Evolutionary conservation across 2,888 invertebrate genomes (phyloP).

Genomic region (Abscondita cerata): DNA sequence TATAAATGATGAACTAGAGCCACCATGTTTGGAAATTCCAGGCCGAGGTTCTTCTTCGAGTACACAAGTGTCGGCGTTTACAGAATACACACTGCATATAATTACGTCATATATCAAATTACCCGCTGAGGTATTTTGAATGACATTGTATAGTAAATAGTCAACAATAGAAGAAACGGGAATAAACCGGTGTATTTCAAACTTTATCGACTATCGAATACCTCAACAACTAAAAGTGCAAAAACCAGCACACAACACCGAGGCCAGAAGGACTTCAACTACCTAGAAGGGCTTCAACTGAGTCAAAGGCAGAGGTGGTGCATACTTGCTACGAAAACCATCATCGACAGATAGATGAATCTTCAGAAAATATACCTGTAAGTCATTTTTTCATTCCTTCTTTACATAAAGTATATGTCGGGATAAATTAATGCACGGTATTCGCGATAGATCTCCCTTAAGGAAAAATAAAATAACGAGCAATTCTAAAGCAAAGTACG

Average conservation of each 20-base stretch:
- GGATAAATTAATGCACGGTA: not conserved
- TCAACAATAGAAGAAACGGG: no score
- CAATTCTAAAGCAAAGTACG: not conserved
- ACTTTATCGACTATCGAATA: not conserved
- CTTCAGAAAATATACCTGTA: not conserved
- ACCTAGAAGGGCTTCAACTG: no score
- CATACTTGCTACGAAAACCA: no score
- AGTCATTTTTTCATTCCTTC: not conserved
- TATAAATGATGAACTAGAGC: not conserved
- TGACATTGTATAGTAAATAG: no score
- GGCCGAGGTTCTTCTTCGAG: not conserved
- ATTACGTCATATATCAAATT: no score
- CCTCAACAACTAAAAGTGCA: no score
- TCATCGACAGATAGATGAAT: no score
- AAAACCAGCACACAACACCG: no score
- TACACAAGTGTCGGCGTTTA: not conserved
- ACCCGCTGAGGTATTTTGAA: no score
- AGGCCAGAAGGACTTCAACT: no score
- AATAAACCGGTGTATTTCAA: slow-evolving; percentile 1
- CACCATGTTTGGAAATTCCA: not conserved
- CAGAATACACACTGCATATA: not conserved
- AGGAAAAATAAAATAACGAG: not conserved
- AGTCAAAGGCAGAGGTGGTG: no score
- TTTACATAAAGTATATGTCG: no score
- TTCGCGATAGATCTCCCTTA: not conserved